Evolutionary conservation across 64 coral and sea anemone genomes (phyloP).

Genomic region (Actinia equina): DNA sequence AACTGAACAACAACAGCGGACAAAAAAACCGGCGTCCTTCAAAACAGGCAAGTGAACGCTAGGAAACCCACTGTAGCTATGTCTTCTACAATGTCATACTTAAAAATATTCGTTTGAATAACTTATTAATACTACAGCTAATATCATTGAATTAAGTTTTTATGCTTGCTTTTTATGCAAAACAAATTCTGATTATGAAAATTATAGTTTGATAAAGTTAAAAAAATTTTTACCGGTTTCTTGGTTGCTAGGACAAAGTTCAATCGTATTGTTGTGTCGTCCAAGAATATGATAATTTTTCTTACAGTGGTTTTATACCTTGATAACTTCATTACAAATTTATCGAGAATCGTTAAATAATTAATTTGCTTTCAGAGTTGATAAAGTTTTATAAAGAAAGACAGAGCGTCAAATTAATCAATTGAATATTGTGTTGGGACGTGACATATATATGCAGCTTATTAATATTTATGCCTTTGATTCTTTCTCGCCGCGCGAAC

Average conservation of each 20-base stretch:
- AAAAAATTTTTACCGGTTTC: neutral
- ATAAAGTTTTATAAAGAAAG: neutral
- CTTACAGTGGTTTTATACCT: neutral
- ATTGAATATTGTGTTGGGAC: neutral
- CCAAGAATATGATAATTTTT: neutral
- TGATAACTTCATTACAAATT: neutral
- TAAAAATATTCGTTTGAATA: too few species aligned
- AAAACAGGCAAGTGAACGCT: neutral
- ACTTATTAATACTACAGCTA: neutral
- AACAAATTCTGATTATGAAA: neutral
- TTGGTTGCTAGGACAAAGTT: neutral
- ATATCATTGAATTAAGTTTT: neutral
- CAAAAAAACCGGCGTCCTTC: neutral
- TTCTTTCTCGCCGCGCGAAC: neutral
- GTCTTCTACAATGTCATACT: too few species aligned
- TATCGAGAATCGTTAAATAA: neutral
- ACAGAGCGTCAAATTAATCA: too few species aligned
- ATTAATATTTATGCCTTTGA: neutral
- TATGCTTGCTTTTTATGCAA: neutral
- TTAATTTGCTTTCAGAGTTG: neutral
- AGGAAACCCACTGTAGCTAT: neutral
- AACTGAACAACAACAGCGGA: neutral
- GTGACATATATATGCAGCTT: neutral
- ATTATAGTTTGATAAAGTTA: neutral
- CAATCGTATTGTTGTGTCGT: neutral